Evolutionary conservation across 2,797 vertebrate species (phyloP).

Genomic region (Acipenser oxyrinchus): DNA sequence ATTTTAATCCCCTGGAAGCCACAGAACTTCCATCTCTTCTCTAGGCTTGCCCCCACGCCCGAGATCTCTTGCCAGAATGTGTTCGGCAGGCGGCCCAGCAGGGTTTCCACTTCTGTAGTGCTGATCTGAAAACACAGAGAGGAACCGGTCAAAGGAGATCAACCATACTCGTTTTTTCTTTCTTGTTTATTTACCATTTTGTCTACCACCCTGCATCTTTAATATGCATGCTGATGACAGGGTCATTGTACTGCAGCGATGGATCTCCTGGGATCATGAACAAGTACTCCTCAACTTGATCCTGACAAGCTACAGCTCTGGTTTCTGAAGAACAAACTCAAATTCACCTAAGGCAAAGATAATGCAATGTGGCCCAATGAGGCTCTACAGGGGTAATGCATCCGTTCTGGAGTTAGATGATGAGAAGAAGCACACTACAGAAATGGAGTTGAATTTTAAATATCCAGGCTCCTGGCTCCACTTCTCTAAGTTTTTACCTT

Average conservation of each 20-base stretch:
- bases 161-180: conserved; percentile 21
- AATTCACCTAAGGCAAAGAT: background rate
- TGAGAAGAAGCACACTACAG: too few species aligned
- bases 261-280: conserved; percentile 10
- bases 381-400: too few species aligned
- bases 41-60: conserved; percentile 70
- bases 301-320: background rate
- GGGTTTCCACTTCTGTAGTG: conserved; percentile 71
- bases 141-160: conserved; percentile 10
- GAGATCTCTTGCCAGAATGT: conserved; percentile 75
- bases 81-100: conserved; percentile 76
- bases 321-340: background rate
- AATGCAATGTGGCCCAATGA: background rate
- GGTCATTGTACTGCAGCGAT: background rate
- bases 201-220: conserved; percentile 23
- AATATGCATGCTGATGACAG: conserved; percentile 19
- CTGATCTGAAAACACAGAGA: conserved; percentile 62
- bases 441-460: too few species aligned
- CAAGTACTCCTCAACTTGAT: background rate
- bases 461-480: too few species aligned
- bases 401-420: too few species aligned
- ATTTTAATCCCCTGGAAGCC: conserved; percentile 75
- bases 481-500: too few species aligned
- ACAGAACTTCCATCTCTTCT: conserved; percentile 76
- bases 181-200: conserved; percentile 25